Evolutionary conservation across 2,888 invertebrate species (phyloP).

Genomic region (Acanthacorydalis orientalis): DNA sequence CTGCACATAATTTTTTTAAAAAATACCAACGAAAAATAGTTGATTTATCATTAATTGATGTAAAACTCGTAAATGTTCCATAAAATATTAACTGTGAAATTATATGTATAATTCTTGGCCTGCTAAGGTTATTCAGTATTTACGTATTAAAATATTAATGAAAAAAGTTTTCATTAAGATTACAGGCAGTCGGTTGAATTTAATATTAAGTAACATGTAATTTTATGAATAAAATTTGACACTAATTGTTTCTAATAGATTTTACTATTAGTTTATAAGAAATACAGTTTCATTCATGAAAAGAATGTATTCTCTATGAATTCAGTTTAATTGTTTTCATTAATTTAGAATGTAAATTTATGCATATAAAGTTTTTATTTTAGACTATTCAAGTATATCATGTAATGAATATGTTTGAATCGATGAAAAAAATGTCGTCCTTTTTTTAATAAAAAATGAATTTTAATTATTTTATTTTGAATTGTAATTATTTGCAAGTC

Average conservation of each 20-base stretch:
- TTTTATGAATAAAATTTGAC: neutral
- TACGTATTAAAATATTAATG: neutral
- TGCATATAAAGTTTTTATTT: too few species aligned
- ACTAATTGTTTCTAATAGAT: neutral
- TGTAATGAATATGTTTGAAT: too few species aligned
- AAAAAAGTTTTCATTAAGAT: neutral
- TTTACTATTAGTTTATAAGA: neutral
- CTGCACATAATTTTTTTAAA: slow-evolving; percentile 35
- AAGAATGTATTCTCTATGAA: too few species aligned
- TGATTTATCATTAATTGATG: slow-evolving; percentile 34
- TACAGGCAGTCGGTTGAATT: neutral
- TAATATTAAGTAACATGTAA: too few species aligned
- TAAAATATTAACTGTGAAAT: neutral
- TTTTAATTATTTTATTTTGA: too few species aligned
- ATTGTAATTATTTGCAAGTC: too few species aligned
- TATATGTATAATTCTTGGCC: neutral
- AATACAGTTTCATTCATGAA: neutral
- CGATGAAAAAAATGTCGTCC: too few species aligned
- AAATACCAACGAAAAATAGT: slow-evolving; percentile 37
- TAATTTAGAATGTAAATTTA: too few species aligned
- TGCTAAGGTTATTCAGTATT: neutral
- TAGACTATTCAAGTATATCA: too few species aligned
- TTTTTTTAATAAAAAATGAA: too few species aligned
- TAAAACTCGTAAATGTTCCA: slow-evolving; percentile 20
- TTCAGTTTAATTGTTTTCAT: too few species aligned